These are phyloP conservation scores for Paelopatides confundens DNA, from an alignment of 53 echinoderm and acorn worm genomes.

Conservation along the genomic window DNA sequence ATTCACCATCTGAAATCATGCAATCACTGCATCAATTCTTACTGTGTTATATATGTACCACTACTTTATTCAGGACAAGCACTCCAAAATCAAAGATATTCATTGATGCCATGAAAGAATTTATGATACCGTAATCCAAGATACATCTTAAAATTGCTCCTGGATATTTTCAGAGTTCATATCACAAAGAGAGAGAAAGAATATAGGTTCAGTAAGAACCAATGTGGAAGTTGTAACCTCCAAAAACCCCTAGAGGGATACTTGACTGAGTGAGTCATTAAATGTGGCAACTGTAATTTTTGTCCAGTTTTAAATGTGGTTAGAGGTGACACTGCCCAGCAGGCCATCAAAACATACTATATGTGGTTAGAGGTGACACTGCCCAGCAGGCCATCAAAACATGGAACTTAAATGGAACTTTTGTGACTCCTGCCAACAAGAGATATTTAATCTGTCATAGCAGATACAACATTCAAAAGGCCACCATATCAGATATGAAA, in stretches of 20 bases:
- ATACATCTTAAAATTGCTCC: background rate
- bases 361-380: background rate
- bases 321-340: background rate
- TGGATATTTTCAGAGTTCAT: constrained; percentile 3
- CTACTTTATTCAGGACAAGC: background rate
- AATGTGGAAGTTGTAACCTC: background rate
- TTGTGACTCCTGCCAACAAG: no score
- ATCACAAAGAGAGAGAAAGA: background rate
- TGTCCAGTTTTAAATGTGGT: background rate
- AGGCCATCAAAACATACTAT: background rate
- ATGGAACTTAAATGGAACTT: no score
- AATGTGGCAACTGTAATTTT: constrained; percentile 17
- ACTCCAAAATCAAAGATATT: background rate
- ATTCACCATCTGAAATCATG: no score
- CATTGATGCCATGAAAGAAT: constrained; percentile 10
- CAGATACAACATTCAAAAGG: no score
- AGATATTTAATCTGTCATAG: no score
- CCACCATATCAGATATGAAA: no score
- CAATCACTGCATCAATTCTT: no score
- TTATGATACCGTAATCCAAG: constrained; percentile 1
- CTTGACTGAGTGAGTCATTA: background rate
- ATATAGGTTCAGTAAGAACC: background rate
- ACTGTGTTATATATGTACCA: no score
- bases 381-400: background rate
- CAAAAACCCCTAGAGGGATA: background rate